Evolutionary conservation across 2,113 vertebrate genomes (phyloP).

Genomic region (Zapus hudsonius): DNA sequence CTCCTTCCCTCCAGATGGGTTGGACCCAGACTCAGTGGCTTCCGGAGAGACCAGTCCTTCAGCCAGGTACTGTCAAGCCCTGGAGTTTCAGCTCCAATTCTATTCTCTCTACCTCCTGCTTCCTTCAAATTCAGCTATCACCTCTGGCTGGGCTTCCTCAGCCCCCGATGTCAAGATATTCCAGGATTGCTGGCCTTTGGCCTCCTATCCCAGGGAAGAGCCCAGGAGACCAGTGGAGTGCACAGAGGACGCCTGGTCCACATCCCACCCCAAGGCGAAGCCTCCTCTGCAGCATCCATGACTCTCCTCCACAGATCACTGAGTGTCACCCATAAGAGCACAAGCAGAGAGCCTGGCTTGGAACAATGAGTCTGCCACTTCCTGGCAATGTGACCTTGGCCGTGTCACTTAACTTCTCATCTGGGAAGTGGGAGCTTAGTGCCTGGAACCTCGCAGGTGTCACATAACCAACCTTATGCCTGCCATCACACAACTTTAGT

Average conservation of each 20-base stretch:
- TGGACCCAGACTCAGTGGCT: background rate
- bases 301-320: no score
- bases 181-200: background rate
- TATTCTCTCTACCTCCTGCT: background rate
- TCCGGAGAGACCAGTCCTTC: slow-evolving; percentile 31
- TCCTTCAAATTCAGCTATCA: background rate
- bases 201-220: background rate
- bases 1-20: slow-evolving; percentile 47
- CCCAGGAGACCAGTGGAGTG: background rate
- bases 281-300: background rate
- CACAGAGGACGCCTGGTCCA: fast-evolving
- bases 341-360: background rate
- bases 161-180: background rate
- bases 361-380: background rate
- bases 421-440: background rate
- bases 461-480: background rate
- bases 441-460: background rate
- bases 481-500: background rate
- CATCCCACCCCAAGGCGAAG: background rate
- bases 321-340: background rate
- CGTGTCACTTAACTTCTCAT: background rate
- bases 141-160: background rate
- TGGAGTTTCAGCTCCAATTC: background rate
- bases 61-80: slow-evolving; percentile 72
- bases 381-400: background rate